Evolutionary conservation across 2,797 vertebrate species (phyloP), one percentile per base, ranked within the genome.

Genomic region (Tragelaphus oryx): DNA sequence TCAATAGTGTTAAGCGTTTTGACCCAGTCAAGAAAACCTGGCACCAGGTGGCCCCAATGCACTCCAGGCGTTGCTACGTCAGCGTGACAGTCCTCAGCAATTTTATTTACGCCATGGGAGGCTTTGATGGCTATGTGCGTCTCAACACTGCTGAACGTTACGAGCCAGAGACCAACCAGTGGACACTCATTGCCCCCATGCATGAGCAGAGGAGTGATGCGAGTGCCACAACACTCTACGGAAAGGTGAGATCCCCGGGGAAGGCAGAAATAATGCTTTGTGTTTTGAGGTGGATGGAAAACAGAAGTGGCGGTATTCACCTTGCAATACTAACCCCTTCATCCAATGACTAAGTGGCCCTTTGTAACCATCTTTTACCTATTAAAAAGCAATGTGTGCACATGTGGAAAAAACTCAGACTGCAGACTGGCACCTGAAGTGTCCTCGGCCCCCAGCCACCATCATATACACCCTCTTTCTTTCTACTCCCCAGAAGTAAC

Each of bases 61-160:
- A 99, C 96, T 97, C 57, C 0, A 97, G 98, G 8, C 98, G 99
- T 60, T 99, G 99, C 98, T 99, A 99, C 0, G 98, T 99, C 44
- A 99, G 99, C 0, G 98, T 99, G 12, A 95, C 98, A 0, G 98
- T 99, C 18, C 97, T 99, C 59, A 94, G 98, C 1, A 97, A 98
- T 16, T 98, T 95, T 91, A 99, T 99, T 94, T 99, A 99, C 0
- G 99, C 99, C 93, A 98, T 99, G 97, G 99, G 99, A 30, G 99
- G 99, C 17, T 99, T 97, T 17, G 98, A 99, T 0, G 99, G 99
- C 20, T 95, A 98, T 0, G 33, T 10, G 14, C 97, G 98, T 8
- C 98, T 99, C 78, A 98, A 97, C 96, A 98, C 98, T 0, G 99
- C 98, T 0, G 99, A 99, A 60, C 95, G 97, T 2, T 99, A 99